Conservation (phyloP, 2,888 invertebrate genomes). For the Leptura quadrifasciata region DNA sequence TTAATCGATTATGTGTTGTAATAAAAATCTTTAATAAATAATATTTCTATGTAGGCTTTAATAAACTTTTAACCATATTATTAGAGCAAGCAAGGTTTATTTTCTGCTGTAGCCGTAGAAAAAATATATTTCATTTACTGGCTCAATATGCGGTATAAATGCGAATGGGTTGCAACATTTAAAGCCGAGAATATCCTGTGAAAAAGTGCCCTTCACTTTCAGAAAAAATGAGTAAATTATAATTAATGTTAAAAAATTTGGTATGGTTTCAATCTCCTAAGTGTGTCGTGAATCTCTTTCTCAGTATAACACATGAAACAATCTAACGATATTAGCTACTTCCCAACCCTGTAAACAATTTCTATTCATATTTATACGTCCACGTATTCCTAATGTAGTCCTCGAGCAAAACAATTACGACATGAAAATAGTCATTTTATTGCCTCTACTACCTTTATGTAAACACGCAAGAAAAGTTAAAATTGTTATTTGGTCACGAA, state of each 20-base stretch:
- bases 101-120: too few relatives aligned
- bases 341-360: background rate
- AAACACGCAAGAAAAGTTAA: slow-evolving; percentile 46
- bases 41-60: too few relatives aligned
- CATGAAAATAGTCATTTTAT: slow-evolving; percentile 38
- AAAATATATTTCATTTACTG: too few relatives aligned
- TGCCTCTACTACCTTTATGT: slow-evolving; percentile 29
- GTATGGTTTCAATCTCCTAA: background rate
- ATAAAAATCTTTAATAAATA: too few relatives aligned
- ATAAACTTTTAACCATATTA: too few relatives aligned
- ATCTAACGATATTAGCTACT: background rate
- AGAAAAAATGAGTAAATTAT: background rate
- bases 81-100: too few relatives aligned
- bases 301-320: background rate
- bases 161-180: too few relatives aligned
- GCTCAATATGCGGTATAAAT: too few relatives aligned
- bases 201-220: background rate
- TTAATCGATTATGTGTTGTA: too few relatives aligned
- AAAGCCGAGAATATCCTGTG: background rate
- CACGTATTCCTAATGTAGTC: slow-evolving; percentile 17
- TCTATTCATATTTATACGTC: slow-evolving; percentile 10
- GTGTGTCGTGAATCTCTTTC: background rate
- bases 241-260: background rate
- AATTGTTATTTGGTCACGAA: slow-evolving; percentile 50
- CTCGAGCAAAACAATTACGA: slow-evolving; percentile 41